A percentile compares a stretch with the other conserved stretches of the same genome.
Evolutionary conservation across 2,888 invertebrate genomes (phyloP).

Genomic region (Pinctada fucata): DNA sequence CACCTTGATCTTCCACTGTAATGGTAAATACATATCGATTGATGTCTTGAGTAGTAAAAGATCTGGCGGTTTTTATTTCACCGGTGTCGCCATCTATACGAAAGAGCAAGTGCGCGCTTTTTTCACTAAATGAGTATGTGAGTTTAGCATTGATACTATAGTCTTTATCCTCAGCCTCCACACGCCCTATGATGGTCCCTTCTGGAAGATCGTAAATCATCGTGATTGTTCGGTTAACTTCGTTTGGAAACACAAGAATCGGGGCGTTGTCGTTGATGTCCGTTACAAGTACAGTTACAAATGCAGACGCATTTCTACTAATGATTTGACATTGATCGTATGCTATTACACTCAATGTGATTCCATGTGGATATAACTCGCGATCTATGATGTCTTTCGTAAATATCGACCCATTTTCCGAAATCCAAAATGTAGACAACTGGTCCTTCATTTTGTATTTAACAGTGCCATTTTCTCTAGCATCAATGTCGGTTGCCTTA

Average conservation of each 20-base stretch:
- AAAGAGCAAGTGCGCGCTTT: conserved; percentile 42
- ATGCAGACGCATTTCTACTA: conserved; percentile 49
- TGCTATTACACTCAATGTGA: conserved; percentile 54
- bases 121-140: conserved; percentile 43
- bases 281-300: conserved; percentile 53
- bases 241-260: conserved; percentile 58
- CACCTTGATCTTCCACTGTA: conserved; percentile 50
- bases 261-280: conserved; percentile 67
- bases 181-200: conserved; percentile 42
- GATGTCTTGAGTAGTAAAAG: conserved; percentile 41
- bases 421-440: conserved; percentile 52
- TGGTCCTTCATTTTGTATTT: conserved; percentile 41
- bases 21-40: conserved; percentile 50
- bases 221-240: conserved; percentile 54
- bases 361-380: conserved; percentile 48
- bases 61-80: conserved; percentile 43
- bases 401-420: conserved; percentile 56
- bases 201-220: conserved; percentile 50
- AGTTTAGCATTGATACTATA: conserved; percentile 47
- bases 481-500: conserved; percentile 52
- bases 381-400: conserved; percentile 55
- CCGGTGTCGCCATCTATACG: conserved; percentile 47
- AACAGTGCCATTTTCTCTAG: conserved; percentile 55
- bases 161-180: conserved; percentile 50
- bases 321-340: conserved; percentile 56